These are phyloP conservation scores for Ursus arctos DNA, from an alignment of 2,113 vertebrate genomes.

Conservation along the genomic window DNA sequence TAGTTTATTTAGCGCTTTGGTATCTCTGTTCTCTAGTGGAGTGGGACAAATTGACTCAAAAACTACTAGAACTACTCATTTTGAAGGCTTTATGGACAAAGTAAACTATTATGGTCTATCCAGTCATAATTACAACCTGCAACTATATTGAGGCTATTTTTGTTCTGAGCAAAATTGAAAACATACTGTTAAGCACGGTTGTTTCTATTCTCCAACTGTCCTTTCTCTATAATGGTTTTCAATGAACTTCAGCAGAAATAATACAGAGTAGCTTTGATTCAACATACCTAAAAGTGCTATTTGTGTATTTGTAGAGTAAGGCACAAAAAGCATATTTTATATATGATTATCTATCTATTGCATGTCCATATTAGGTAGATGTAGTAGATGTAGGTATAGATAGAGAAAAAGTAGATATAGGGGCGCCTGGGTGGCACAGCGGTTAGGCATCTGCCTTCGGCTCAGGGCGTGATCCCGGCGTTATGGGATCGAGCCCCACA, in stretches of 20 bases:
- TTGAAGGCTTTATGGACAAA: constrained; percentile 19
- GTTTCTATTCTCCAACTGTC: not conserved
- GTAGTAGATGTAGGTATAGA: not conserved
- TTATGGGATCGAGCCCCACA: too few species aligned
- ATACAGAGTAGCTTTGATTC: not conserved
- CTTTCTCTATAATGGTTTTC: not conserved
- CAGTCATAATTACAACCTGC: constrained; percentile 16
- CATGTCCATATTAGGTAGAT: not conserved
- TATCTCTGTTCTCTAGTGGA: not conserved
- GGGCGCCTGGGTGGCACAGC: too few species aligned
- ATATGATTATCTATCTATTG: too few species aligned
- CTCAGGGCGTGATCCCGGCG: too few species aligned
- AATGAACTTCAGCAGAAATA: not conserved
- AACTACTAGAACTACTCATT: not conserved
- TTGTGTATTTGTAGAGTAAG: not conserved
- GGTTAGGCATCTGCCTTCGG: too few species aligned
- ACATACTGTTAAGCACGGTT: not conserved
- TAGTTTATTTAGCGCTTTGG: constrained; percentile 3
- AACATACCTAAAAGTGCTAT: not conserved
- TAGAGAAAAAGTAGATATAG: not conserved
- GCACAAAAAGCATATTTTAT: not conserved
- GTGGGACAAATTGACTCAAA: not conserved
- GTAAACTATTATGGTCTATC: not conserved
- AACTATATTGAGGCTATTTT: constrained; percentile 26
- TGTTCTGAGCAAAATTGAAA: constrained; percentile 51